phyloP scores from a whole-genome alignment of 2,888 invertebrate species.

The Polyommatus iphigenia region DNA sequence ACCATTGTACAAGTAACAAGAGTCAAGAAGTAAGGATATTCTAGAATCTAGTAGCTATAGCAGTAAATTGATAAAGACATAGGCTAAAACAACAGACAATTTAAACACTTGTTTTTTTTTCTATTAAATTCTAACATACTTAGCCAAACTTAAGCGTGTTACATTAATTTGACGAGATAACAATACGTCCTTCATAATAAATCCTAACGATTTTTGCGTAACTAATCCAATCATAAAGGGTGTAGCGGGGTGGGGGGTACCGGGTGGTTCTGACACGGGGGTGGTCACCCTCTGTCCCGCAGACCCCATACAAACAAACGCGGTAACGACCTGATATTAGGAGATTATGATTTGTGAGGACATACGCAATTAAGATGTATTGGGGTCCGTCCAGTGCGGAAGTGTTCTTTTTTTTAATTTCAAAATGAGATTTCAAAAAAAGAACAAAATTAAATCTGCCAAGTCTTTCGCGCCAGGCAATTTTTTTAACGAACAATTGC shows the following conservation, averaged over 20 bases:
- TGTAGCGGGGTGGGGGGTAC: not conserved
- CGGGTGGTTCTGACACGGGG: constrained; percentile 27
- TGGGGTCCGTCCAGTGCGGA: not conserved
- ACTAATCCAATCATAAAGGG: constrained; percentile 25
- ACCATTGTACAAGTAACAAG: too few species aligned
- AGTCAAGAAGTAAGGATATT: too few species aligned
- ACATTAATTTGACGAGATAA: not conserved
- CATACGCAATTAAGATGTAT: constrained; percentile 26
- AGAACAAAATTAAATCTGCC: not conserved
- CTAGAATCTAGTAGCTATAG: too few species aligned
- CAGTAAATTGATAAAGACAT: too few species aligned
- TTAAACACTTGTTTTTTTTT: too few species aligned
- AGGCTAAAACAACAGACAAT: too few species aligned
- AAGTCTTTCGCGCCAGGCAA: not conserved
- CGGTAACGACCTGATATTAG: constrained; percentile 22
- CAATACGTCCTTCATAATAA: not conserved
- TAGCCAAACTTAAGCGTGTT: not conserved
- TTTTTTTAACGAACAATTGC: too few species aligned
- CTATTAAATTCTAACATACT: too few species aligned
- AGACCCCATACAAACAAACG: constrained; percentile 21
- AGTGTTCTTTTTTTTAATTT: not conserved
- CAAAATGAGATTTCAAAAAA: not conserved
- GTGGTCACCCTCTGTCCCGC: constrained; percentile 10
- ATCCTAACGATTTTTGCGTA: constrained; percentile 17
- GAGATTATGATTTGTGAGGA: constrained; percentile 28